A percentile compares a stretch with the other conserved stretches of the same genome.
These are phyloP conservation scores for Eriosoma lanigerum DNA, from an alignment of 1,140 invertebrate genomes.

Conservation along the genomic window DNA sequence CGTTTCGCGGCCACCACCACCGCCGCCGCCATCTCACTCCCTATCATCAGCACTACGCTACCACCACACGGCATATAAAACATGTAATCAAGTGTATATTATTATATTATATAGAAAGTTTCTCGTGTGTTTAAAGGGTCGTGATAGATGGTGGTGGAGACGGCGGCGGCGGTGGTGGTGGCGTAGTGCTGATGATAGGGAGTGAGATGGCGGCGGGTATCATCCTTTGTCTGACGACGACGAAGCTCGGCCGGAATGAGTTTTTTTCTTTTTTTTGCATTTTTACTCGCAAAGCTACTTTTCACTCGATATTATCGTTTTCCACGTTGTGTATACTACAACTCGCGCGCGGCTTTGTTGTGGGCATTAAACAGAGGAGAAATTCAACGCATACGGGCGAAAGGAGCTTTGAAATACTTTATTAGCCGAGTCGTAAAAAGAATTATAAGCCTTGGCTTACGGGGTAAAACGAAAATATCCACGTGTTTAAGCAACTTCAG, in stretches of 20 bases:
- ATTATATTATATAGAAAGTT: slow-evolving; percentile 46
- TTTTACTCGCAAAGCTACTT: slow-evolving; percentile 18
- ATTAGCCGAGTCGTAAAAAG: slow-evolving; percentile 29
- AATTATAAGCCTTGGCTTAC: neutral
- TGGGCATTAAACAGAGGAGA: neutral
- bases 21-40: neutral
- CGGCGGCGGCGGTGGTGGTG: too few relatives aligned
- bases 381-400: neutral
- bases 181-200: neutral
- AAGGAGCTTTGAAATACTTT: slow-evolving; percentile 40
- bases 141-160: too few relatives aligned
- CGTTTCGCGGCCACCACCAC: neutral
- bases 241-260: slow-evolving; percentile 24
- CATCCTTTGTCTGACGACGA: slow-evolving; percentile 38
- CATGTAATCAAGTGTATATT: slow-evolving; percentile 50
- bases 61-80: slow-evolving; percentile 48
- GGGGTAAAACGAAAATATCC: neutral
- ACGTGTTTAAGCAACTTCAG: slow-evolving; percentile 27
- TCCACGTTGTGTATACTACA: neutral
- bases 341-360: neutral
- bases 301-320: slow-evolving; percentile 43
- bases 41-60: neutral
- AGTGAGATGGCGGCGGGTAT: neutral
- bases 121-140: too few relatives aligned
- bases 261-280: neutral